phyloP scores from a whole-genome alignment of 2,888 invertebrate species.

The Synanthedon myopaeformis region DNA sequence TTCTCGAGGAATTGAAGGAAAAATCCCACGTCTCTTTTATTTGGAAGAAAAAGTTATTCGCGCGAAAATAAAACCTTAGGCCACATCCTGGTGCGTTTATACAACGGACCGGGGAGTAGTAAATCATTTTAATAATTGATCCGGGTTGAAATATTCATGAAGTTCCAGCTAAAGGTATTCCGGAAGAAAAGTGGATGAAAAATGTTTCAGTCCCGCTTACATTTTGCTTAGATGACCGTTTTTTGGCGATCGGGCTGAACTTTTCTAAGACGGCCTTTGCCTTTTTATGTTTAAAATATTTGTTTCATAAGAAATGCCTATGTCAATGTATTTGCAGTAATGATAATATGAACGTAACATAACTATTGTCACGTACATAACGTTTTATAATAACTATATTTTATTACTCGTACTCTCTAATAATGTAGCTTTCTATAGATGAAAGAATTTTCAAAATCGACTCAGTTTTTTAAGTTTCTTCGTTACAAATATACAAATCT shows the following conservation, averaged over 20 bases:
- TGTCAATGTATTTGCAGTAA: not conserved
- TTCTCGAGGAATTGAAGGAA: constrained; percentile 4
- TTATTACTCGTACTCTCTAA: too few species aligned
- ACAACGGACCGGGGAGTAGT: constrained; percentile 39
- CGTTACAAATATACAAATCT: too few species aligned
- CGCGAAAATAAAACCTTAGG: constrained; percentile 25
- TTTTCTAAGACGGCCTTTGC: not conserved
- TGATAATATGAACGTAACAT: too few species aligned
- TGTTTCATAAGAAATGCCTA: not conserved
- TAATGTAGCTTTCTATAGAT: too few species aligned
- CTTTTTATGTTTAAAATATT: not conserved
- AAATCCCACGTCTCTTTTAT: constrained; percentile 1
- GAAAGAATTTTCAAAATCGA: too few species aligned
- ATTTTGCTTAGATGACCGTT: constrained; percentile 44
- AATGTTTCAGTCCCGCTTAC: constrained; percentile 41
- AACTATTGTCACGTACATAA: too few species aligned
- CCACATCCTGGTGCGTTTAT: constrained; percentile 34
- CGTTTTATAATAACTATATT: too few species aligned
- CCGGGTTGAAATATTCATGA: constrained; percentile 63
- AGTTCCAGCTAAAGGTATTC: constrained; percentile 50
- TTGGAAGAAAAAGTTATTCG: constrained; percentile 4
- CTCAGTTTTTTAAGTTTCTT: too few species aligned
- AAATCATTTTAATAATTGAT: constrained; percentile 71
- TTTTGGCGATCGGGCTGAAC: constrained; percentile 5
- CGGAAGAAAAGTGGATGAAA: constrained; percentile 52